Percentiles rank a stretch among this genome's conserved stretches.
phyloP scores from a whole-genome alignment of 92 coral and sea anemone species.

The Actinernus sp. region DNA sequence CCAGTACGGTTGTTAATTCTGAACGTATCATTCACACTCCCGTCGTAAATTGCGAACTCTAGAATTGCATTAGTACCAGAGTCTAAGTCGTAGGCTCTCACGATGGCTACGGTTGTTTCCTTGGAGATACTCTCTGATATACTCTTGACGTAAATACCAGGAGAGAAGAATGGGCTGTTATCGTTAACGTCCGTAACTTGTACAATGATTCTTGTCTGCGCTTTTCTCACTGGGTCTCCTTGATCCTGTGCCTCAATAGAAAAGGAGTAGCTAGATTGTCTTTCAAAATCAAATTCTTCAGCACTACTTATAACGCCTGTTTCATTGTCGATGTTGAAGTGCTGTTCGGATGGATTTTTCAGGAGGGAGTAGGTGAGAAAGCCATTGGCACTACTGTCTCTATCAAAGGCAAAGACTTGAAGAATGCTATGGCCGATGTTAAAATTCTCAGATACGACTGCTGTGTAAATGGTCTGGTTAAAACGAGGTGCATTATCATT shows the following conservation, averaged over 20 bases:
- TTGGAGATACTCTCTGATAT: conserved; percentile 40
- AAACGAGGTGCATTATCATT: conserved; percentile 37
- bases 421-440: neutral
- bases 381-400: conserved; percentile 47
- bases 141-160: conserved; percentile 12
- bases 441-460: neutral
- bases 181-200: conserved; percentile 57
- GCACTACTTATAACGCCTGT: neutral
- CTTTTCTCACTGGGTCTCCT: conserved; percentile 26
- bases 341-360: neutral
- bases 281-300: conserved; percentile 47
- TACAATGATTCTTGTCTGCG: conserved; percentile 26
- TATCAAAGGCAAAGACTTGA: conserved; percentile 40
- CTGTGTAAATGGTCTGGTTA: neutral
- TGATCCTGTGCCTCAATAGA: conserved; percentile 43
- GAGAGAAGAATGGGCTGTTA: conserved; percentile 50
- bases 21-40: conserved; percentile 20
- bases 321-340: neutral
- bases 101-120: conserved; percentile 31
- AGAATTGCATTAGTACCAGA: conserved; percentile 45
- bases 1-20: conserved; percentile 30
- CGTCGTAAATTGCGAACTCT: conserved; percentile 18
- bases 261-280: conserved; percentile 31
- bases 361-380: conserved; percentile 23
- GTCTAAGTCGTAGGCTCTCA: conserved; percentile 43